phyloP scores from a whole-genome alignment of 2,797 vertebrate species.

The Kryptolebias ocellatus region DNA sequence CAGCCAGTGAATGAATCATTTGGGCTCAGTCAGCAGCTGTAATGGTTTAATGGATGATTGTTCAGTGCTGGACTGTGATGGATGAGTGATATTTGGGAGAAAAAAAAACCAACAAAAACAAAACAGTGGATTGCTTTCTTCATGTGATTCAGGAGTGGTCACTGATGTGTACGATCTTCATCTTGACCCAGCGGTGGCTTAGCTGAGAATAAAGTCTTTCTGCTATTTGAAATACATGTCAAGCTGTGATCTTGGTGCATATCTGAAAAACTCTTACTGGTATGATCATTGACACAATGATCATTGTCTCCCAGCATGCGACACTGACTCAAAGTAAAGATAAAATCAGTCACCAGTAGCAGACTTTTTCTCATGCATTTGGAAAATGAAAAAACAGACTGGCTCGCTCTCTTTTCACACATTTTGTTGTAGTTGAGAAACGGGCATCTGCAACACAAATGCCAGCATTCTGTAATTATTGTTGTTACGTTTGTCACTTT shows the following conservation, averaged over 20 bases:
- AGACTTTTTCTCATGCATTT: conserved; percentile 9
- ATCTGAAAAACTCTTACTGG: conserved; percentile 39
- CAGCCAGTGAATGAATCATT: conserved; percentile 55
- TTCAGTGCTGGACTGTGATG: conserved; percentile 40
- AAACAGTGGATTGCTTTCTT: conserved; percentile 18
- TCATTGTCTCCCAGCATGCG: not conserved
- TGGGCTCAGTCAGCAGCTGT: conserved; percentile 26
- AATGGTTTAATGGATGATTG: conserved; percentile 37
- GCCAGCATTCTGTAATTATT: too few relatives aligned
- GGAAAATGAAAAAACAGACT: not conserved
- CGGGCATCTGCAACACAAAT: too few relatives aligned
- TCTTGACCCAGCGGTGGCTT: conserved; percentile 39
- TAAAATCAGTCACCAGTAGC: conserved; percentile 33
- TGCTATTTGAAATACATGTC: not conserved
- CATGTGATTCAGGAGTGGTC: conserved; percentile 33
- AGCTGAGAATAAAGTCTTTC: conserved; percentile 1
- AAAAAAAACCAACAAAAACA: conserved; percentile 5
- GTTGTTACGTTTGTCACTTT: too few relatives aligned
- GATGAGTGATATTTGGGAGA: conserved; percentile 32
- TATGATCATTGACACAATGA: conserved; percentile 46
- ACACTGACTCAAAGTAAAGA: conserved; percentile 24
- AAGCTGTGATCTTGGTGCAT: conserved; percentile 38
- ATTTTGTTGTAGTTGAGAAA: too few relatives aligned
- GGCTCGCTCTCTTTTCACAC: too few relatives aligned
- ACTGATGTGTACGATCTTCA: conserved; percentile 28